Conservation (phyloP, 1,140 invertebrate species). For the Fopius arisanus region DNA sequence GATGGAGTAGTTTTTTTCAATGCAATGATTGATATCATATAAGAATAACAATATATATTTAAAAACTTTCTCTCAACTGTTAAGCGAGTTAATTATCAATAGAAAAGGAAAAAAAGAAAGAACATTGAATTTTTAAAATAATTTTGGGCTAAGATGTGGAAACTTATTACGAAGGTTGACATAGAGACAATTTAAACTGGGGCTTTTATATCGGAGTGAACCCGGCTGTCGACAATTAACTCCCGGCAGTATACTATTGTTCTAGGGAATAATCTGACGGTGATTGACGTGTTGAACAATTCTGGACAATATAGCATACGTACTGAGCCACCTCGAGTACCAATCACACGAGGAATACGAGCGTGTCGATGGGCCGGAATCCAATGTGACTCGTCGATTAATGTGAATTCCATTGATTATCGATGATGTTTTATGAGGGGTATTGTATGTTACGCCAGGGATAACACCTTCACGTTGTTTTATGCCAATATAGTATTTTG, state of each 20-base stretch:
- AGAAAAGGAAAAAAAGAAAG: no score
- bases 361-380: not conserved
- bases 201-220: not conserved
- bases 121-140: no score
- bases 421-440: not conserved
- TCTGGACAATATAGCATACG: not conserved
- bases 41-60: no score
- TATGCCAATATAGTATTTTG: no score
- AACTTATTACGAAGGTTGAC: not conserved
- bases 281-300: conserved; percentile 7
- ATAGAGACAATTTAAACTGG: not conserved
- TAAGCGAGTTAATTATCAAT: no score
- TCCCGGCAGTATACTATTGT: not conserved
- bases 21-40: no score
- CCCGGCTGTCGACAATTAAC: not conserved
- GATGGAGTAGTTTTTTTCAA: no score
- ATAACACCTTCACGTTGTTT: not conserved
- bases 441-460: not conserved
- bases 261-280: not conserved
- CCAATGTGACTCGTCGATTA: not conserved
- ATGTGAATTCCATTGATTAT: not conserved
- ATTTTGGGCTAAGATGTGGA: not conserved
- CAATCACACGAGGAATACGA: not conserved
- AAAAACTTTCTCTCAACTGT: no score
- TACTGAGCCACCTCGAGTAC: not conserved